Conservation (phyloP, 2,797 vertebrate genomes). For the Poecile montanus region DNA sequence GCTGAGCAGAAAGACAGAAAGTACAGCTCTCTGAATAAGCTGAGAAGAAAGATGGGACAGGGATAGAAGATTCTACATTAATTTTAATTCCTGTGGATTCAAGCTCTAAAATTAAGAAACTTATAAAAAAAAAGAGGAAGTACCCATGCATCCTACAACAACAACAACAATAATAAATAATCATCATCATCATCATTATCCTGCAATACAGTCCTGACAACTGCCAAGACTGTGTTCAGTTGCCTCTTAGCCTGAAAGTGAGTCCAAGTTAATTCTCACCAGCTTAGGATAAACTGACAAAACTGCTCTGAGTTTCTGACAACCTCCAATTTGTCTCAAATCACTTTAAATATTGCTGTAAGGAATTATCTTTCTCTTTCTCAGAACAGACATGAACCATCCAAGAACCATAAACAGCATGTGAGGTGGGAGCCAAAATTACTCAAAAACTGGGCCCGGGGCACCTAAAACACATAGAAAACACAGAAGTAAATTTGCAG, state of each 20-base stretch:
- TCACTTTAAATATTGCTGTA: not conserved
- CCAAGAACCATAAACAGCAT: not conserved
- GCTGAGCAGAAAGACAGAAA: not conserved
- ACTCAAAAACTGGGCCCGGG: not conserved
- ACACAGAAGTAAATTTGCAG: not conserved
- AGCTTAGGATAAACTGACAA: not conserved
- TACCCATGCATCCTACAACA: not conserved
- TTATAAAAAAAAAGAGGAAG: not conserved
- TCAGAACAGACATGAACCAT: not conserved
- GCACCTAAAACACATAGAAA: not conserved
- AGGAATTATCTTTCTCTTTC: not conserved
- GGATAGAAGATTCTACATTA: not conserved
- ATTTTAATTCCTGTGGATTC: not conserved
- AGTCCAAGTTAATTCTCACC: not conserved
- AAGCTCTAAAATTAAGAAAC: not conserved
- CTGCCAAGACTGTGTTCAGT: not conserved
- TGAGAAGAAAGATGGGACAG: not conserved
- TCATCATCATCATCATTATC: not conserved
- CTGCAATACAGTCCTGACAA: not conserved
- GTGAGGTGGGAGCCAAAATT: not conserved
- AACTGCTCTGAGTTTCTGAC: not conserved
- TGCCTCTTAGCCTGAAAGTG: accelerated
- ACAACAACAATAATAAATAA: not conserved
- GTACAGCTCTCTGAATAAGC: not conserved
- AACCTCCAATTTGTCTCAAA: not conserved